Evolutionary conservation across 2,113 vertebrate species (phyloP), one percentile per base, ranked within the genome.

Genomic region (Esox niger): DNA sequence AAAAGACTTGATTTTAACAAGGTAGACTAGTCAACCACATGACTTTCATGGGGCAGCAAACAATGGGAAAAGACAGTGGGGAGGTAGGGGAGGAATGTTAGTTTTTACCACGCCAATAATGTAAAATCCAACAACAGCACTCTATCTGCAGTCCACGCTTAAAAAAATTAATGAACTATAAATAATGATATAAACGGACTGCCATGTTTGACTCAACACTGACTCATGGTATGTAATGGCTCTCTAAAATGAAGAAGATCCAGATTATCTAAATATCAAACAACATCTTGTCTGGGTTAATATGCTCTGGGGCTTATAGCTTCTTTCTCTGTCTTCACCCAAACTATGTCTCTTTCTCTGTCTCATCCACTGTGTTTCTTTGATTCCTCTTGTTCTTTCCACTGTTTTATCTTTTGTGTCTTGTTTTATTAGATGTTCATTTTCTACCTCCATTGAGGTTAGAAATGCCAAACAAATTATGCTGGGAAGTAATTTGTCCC

Each of bases 221-320:
- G 73, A 73, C 55, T 71, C 73, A 52, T 52, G 47, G 47, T 21
- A 9, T 52, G 47, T 52, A 8, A 52, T 52, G n/a, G 47, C 47
- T 21, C 47, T 6, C 47, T 43, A 15, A 43, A 15, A 43, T 43
- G 38, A 43, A 52, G 47, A 52, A 43, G 47, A 6, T 52, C 47
- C 47, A 23, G 6, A 52, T 52, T 52, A 21, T 21, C 47, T 71
- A 87, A 83, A 76, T 85, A 86, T 84, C 85, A 85, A 87, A 85
- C 84, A 87, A 87, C 81, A 86, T 82, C 83, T 85, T 85, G 84
- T 86, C 76, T 80, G 72, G 69, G 74, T 81, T 83, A 85, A 84
- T 68, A 77, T 81, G 87, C 83, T 86, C 68, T 79, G 71, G 82
- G 84, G 78, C 74, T 84, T 67, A 83, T 83, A 74, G 79, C 81